Evolutionary conservation across 2,888 invertebrate genomes (phyloP).

Genomic region (Geophilus truncorum): DNA sequence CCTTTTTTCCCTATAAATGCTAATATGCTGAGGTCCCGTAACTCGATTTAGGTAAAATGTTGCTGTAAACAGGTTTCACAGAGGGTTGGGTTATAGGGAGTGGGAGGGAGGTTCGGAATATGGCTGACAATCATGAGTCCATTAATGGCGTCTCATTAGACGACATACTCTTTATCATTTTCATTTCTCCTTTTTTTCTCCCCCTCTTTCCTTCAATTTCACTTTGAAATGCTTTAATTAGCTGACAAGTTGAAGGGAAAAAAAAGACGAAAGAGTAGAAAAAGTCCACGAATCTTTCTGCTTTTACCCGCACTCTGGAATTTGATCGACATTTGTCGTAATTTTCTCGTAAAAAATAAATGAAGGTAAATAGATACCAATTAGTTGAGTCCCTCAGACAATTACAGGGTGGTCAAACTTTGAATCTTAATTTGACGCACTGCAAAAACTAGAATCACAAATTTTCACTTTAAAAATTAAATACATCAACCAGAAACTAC

Average conservation of each 20-base stretch:
- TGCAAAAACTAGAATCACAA: too few species aligned
- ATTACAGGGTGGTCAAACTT: too few species aligned
- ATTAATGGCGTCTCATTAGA: constrained; percentile 27
- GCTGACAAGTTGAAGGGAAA: constrained; percentile 10
- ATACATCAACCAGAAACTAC: background rate
- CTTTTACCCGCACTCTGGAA: background rate
- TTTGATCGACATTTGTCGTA: constrained; percentile 13
- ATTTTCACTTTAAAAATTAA: too few species aligned
- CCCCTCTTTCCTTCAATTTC: background rate
- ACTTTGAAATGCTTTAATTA: constrained; percentile 27
- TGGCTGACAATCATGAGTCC: constrained; percentile 21
- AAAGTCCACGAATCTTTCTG: background rate
- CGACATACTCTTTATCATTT: constrained; percentile 27
- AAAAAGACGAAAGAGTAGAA: background rate
- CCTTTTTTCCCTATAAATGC: background rate
- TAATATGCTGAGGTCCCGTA: background rate
- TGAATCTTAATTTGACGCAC: too few species aligned
- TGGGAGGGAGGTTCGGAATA: background rate
- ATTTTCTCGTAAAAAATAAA: background rate
- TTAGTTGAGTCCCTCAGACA: too few species aligned
- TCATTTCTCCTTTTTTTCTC: background rate
- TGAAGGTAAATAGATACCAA: background rate
- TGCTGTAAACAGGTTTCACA: background rate
- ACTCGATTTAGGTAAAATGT: background rate
- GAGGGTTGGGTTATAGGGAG: constrained; percentile 1